These are phyloP conservation scores for Chrysocyon brachyurus DNA, from an alignment of 2,797 vertebrate genomes.

Conservation along the genomic window DNA sequence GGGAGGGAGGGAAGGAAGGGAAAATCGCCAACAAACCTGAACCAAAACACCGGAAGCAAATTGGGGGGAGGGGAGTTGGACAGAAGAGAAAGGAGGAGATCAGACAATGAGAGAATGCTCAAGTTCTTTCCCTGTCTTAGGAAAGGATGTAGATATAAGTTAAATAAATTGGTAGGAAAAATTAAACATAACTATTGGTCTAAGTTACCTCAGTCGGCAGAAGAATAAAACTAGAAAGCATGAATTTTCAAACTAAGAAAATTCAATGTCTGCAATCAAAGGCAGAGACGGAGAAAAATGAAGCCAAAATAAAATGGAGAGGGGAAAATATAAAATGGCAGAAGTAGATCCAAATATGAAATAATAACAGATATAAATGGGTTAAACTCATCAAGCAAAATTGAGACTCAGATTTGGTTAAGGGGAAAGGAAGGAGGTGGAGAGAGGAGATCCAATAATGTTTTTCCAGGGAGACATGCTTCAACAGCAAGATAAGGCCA, in stretches of 20 bases:
- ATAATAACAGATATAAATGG: not conserved
- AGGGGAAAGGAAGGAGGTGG: not conserved
- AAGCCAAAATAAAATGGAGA: not conserved
- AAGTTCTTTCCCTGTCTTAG: not conserved
- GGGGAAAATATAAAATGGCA: not conserved
- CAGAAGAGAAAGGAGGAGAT: not conserved
- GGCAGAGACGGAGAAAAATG: not conserved
- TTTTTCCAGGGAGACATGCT: not conserved
- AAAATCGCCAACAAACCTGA: not conserved
- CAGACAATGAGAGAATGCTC: not conserved
- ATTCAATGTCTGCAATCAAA: not conserved
- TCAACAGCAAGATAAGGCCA: not conserved
- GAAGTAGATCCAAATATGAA: not conserved
- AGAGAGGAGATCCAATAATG: not conserved
- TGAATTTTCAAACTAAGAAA: not conserved
- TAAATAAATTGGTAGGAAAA: not conserved
- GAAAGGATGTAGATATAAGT: not conserved
- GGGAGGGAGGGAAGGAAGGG: no score
- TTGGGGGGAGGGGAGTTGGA: accelerated
- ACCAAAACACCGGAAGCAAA: not conserved
- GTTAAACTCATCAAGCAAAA: not conserved
- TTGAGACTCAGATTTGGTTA: not conserved
- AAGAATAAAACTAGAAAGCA: not conserved
- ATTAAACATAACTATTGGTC: not conserved
- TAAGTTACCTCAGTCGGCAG: not conserved